These are phyloP conservation scores for Trachelus tabidus DNA, from an alignment of 2,888 invertebrate species.

Conservation along the genomic window DNA sequence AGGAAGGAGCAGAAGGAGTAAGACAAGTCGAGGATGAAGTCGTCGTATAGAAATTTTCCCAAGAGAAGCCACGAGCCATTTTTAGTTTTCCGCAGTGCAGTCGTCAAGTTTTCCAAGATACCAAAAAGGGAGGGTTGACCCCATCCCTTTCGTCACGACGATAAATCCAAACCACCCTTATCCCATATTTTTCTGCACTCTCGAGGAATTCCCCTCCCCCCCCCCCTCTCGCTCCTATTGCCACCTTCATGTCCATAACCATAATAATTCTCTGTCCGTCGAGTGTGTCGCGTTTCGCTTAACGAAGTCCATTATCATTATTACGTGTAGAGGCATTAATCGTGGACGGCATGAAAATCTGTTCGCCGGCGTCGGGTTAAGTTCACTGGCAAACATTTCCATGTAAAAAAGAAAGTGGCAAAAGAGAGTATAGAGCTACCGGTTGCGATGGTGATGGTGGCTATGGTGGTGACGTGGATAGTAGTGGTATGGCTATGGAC, in stretches of 20 bases:
- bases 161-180: background rate
- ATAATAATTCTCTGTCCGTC: background rate
- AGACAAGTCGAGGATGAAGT: background rate
- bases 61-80: background rate
- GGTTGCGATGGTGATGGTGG: background rate
- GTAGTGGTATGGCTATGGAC: background rate
- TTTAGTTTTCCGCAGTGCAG: background rate
- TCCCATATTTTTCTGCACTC: background rate
- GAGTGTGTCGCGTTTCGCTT: background rate
- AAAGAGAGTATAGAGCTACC: background rate
- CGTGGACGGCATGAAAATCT: slow-evolving; percentile 15
- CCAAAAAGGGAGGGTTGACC: background rate
- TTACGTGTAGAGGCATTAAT: slow-evolving; percentile 30
- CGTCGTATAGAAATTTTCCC: background rate
- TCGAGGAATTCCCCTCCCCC: background rate
- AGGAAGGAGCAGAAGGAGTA: background rate
- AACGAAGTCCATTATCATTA: slow-evolving; percentile 45
- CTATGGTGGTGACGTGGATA: background rate
- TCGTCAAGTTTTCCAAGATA: background rate
- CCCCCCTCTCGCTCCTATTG: background rate
- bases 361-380: slow-evolving; percentile 16
- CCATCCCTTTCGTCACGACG: background rate
- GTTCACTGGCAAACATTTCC: slow-evolving; percentile 19
- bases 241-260: background rate
- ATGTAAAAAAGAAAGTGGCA: slow-evolving; percentile 16